Evolutionary conservation across 92 coral and sea anemone genomes (phyloP).

Genomic region (Hydrozoanthus gracilis): DNA sequence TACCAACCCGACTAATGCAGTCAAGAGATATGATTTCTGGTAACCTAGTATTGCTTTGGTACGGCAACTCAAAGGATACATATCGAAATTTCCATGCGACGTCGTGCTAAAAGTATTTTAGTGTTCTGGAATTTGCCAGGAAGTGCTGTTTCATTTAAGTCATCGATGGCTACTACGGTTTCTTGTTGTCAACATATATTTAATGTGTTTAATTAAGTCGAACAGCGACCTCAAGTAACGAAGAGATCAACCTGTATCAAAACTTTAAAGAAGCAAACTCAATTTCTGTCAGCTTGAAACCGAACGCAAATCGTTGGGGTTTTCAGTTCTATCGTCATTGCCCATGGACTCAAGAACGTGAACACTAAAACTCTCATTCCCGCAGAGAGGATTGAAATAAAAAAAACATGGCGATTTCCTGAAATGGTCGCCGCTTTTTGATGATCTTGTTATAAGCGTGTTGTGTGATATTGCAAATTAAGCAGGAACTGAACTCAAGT

Average conservation of each 20-base stretch:
- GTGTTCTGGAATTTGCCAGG: conserved; percentile 30
- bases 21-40: too few species aligned
- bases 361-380: neutral
- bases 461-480: neutral
- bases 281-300: too few species aligned
- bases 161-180: neutral
- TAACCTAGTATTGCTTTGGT: too few species aligned
- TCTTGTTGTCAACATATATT: neutral
- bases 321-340: too few species aligned
- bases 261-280: too few species aligned
- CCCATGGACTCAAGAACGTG: too few species aligned
- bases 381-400: neutral
- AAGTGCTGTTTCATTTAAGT: conserved; percentile 1
- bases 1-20: too few species aligned
- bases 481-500: neutral
- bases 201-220: neutral
- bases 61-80: too few species aligned
- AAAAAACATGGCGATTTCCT: neutral
- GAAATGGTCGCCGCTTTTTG: conserved; percentile 3
- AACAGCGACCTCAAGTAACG: too few species aligned
- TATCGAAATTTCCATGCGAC: too few species aligned
- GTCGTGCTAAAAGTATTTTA: neutral
- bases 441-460: neutral
- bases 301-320: too few species aligned
- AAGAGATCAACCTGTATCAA: too few species aligned